Percentiles rank a stretch among this genome's conserved stretches.
Evolutionary conservation across 2,888 invertebrate genomes (phyloP).

Genomic region (Cephalotes varians): DNA sequence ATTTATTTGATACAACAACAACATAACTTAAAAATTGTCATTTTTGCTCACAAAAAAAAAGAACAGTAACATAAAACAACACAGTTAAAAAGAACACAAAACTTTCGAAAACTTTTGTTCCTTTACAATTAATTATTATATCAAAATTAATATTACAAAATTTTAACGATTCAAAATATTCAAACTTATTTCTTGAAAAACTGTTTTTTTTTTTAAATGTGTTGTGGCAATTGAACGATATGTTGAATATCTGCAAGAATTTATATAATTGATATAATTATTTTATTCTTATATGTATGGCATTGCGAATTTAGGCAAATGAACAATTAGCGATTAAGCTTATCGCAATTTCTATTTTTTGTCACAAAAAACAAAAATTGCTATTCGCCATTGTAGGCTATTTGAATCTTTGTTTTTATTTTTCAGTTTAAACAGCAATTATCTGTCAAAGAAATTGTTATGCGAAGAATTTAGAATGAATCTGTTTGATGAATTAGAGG

Average conservation of each 20-base stretch:
- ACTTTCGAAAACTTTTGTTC: neutral
- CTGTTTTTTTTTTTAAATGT: no score
- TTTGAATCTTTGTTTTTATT: neutral
- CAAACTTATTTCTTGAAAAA: no score
- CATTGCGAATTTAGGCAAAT: neutral
- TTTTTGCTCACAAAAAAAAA: neutral
- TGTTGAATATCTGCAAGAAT: neutral
- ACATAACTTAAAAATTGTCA: neutral
- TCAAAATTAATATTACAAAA: no score
- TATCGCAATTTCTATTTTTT: constrained; percentile 16
- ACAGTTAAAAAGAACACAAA: neutral
- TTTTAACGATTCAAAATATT: no score
- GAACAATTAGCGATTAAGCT: neutral
- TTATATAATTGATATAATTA: neutral
- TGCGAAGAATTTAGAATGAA: neutral
- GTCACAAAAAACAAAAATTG: neutral
- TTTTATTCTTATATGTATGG: neutral
- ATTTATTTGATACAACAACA: neutral
- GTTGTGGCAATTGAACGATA: neutral
- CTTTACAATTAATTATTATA: no score
- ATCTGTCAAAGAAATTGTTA: neutral
- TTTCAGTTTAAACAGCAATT: neutral
- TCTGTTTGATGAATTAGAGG: neutral
- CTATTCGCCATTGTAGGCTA: neutral
- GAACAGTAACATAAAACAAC: neutral